Evolutionary conservation across 2,113 vertebrate species (phyloP).

Genomic region (Hydropotes inermis): DNA sequence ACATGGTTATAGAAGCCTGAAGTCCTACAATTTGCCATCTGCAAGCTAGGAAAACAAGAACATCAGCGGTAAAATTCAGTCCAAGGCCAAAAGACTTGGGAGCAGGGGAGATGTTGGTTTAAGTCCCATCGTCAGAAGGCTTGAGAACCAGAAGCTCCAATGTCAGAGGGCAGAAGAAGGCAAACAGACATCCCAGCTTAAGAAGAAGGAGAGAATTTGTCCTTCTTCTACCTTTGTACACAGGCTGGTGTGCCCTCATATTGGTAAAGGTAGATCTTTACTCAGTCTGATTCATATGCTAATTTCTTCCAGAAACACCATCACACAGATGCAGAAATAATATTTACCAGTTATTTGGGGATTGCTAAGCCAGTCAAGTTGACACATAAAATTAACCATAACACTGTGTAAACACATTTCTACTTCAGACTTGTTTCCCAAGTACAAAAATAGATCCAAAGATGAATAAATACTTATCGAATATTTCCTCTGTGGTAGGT

Average conservation of each 20-base stretch:
- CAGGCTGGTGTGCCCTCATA: neutral
- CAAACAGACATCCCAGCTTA: neutral
- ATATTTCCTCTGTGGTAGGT: neutral
- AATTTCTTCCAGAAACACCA: neutral
- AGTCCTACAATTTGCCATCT: neutral
- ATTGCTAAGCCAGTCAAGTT: neutral
- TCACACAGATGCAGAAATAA: neutral
- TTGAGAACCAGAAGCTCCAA: neutral
- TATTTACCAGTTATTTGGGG: neutral
- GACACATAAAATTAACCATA: conserved; percentile 5
- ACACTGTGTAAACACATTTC: neutral
- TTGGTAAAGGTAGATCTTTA: neutral
- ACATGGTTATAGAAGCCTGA: neutral
- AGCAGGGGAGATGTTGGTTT: neutral
- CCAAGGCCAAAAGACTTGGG: neutral
- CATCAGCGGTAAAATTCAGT: neutral
- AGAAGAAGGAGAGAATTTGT: neutral
- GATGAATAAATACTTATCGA: neutral
- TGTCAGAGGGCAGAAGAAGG: neutral
- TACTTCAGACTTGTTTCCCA: neutral
- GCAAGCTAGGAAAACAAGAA: neutral
- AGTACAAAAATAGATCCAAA: neutral
- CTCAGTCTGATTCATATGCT: neutral
- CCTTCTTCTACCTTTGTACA: neutral
- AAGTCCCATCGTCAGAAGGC: neutral